Percentiles rank a stretch among this genome's conserved stretches.
These are phyloP conservation scores for Drosophila kokeensis DNA, from an alignment of 2,888 invertebrate genomes.

Conservation along the genomic window DNA sequence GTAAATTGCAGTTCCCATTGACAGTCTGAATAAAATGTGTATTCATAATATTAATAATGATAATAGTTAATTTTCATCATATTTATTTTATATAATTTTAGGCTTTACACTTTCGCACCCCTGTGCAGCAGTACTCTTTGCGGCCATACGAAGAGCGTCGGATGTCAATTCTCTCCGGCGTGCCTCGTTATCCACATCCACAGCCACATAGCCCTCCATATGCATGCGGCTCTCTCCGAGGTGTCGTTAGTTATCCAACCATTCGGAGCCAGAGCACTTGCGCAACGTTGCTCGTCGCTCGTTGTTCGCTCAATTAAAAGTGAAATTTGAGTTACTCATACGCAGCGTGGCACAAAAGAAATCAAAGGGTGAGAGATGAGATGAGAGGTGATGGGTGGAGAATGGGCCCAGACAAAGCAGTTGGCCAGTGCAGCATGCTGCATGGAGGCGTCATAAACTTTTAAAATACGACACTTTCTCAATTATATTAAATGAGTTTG, in stretches of 20 bases:
- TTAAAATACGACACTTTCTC: slow-evolving; percentile 24
- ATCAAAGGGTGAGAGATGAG: neutral
- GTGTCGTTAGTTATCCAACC: slow-evolving; percentile 52
- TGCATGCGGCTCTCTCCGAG: slow-evolving; percentile 47
- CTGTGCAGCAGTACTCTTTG: slow-evolving; percentile 46
- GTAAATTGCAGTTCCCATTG: neutral
- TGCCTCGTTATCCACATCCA: slow-evolving; percentile 31
- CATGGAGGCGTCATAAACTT: slow-evolving; percentile 26
- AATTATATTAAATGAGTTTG: slow-evolving; percentile 32
- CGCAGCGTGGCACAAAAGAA: slow-evolving; percentile 37
- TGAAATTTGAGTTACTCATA: slow-evolving; percentile 58
- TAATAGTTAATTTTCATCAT: neutral
- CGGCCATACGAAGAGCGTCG: slow-evolving; percentile 57
- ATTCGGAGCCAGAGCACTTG: slow-evolving; percentile 56
- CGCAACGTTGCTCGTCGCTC: slow-evolving; percentile 58
- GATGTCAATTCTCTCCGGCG: slow-evolving; percentile 56
- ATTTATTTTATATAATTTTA: neutral
- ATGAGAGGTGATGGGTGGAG: neutral
- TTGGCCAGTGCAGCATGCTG: slow-evolving; percentile 5
- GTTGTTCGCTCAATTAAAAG: slow-evolving; percentile 48
- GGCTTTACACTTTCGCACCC: slow-evolving; percentile 5
- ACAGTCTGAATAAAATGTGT: neutral
- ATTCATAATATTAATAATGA: neutral
- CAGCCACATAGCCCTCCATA: slow-evolving; percentile 32
- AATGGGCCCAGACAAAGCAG: neutral